A percentile compares a stretch with the other conserved stretches of the same genome.
Conservation (phyloP, 2,888 invertebrate species). For the Apamea anceps region DNA sequence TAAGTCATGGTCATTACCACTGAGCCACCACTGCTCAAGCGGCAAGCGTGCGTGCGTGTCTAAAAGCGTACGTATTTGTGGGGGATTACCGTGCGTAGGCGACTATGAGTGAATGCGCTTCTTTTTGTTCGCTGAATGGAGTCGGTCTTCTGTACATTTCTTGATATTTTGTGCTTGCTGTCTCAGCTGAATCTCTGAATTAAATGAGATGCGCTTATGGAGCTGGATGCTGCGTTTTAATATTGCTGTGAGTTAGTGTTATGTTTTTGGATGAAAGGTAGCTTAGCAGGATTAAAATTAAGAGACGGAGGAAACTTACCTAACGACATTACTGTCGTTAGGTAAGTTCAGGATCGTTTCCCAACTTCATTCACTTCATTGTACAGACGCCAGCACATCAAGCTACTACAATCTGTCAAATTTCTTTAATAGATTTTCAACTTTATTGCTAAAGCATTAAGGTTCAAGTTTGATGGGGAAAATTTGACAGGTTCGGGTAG, state of each 20-base stretch:
- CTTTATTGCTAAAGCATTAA: no score
- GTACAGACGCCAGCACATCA: no score
- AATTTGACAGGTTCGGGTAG: no score
- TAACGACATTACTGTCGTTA: no score
- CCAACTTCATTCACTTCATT: not conserved
- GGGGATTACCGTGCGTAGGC: not conserved
- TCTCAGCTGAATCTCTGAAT: constrained; percentile 40
- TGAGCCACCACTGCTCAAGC: no score
- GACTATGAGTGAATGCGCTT: not conserved
- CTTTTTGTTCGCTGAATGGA: not conserved
- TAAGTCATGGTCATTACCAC: no score
- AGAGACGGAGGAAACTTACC: not conserved
- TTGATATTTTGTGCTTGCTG: not conserved
- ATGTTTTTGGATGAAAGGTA: constrained; percentile 22
- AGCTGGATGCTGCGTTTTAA: constrained; percentile 38
- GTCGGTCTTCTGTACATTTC: not conserved
- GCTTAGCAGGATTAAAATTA: constrained; percentile 25
- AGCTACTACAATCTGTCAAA: no score
- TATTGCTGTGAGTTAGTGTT: constrained; percentile 38
- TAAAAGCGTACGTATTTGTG: not conserved
- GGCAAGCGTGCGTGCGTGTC: not conserved
- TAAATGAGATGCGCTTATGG: constrained; percentile 55
- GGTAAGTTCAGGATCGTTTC: not conserved
- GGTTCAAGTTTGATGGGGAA: no score
- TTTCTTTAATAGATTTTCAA: no score